Evolutionary conservation across 2,888 invertebrate genomes (phyloP).

Genomic region (Hetaerina titia): DNA sequence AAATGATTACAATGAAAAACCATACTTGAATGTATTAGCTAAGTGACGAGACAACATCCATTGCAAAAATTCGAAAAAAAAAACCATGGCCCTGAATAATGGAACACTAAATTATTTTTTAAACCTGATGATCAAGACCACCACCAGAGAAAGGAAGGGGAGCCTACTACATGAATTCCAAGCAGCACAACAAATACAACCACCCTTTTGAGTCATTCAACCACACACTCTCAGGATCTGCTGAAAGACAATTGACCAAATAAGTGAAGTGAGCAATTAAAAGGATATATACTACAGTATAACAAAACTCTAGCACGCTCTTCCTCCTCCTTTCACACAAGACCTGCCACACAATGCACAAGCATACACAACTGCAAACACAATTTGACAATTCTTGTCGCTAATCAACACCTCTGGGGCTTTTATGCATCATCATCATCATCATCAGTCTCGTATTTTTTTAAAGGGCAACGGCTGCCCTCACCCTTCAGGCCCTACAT

Average conservation of each 20-base stretch:
- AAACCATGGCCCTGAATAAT: conserved; percentile 41
- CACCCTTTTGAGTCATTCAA: conserved; percentile 50
- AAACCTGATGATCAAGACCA: conserved; percentile 34
- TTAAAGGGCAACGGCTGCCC: conserved; percentile 68
- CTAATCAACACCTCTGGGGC: conserved; percentile 60
- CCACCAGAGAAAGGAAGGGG: conserved; percentile 46
- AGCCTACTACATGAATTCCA: conserved; percentile 19
- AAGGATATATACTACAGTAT: conserved; percentile 46
- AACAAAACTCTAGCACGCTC: conserved; percentile 14
- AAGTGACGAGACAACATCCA: background rate
- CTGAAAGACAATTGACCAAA: conserved; percentile 62
- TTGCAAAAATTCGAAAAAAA: background rate
- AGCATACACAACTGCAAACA: conserved; percentile 59
- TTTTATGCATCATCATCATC: conserved; percentile 65
- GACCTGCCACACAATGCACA: conserved; percentile 57
- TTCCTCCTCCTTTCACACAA: conserved; percentile 17
- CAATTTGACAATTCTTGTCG: conserved; percentile 41
- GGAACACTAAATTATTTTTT: background rate
- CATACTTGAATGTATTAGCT: background rate
- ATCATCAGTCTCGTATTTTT: background rate
- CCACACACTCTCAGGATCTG: conserved; percentile 63
- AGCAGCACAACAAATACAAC: conserved; percentile 30
- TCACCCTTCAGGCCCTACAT: conserved; percentile 66
- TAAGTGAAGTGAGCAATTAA: conserved; percentile 49
- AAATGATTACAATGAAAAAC: background rate